Evolutionary conservation across 2,113 vertebrate genomes (phyloP), one percentile per base, ranked within the genome.

Genomic region (Neolamprologus sp.): DNA sequence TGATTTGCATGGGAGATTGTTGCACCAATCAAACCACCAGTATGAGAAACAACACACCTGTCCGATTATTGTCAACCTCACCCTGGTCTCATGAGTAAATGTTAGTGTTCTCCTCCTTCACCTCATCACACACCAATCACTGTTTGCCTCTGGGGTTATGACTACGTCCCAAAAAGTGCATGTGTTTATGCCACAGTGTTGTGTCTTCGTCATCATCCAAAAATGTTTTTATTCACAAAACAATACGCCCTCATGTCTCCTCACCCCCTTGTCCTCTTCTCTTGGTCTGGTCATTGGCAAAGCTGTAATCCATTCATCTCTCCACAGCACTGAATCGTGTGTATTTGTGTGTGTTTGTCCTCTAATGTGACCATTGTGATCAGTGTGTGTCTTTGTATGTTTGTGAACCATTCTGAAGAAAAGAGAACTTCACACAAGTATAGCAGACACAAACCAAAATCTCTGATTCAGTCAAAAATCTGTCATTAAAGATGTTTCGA

Each of bases 1-100:
- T 42, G 85, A 96, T 96, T 94, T 96, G 96, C 96, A 96, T 96
- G 95, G 42, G 58, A 89, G 26, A 5, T 85, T 86, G 65, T 91
- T 87, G 47, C 87, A 94, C 82, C 87, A 90, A 89, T 93, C 81
- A 58, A 81, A 82, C 58, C 68, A 33, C 40, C 9, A 9, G n/a
- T 53, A 8, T 71, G 19, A 75, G 33, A 88, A 93, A 80, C 71
- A 47, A 75, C n/a, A 57, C 58, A 83, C 82, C 81, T 75, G 82
- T 94, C 84, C 28, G 75, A 60, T 94, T 85, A 58, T 57, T 85
- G 86, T 49, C 37, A 17, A 80, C 42, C 5, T 42, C 57, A 53
- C 21, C 19, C 7, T 42, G 21, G 40, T 58, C 47, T 63, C 54
- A 45, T 57, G 21, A 88, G 79, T 82, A 90, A 80, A 54, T 19